Percentiles rank a stretch among this genome's conserved stretches.
phyloP scores from a whole-genome alignment of 1,140 invertebrate genomes.

The Apocrypta bakeri region DNA sequence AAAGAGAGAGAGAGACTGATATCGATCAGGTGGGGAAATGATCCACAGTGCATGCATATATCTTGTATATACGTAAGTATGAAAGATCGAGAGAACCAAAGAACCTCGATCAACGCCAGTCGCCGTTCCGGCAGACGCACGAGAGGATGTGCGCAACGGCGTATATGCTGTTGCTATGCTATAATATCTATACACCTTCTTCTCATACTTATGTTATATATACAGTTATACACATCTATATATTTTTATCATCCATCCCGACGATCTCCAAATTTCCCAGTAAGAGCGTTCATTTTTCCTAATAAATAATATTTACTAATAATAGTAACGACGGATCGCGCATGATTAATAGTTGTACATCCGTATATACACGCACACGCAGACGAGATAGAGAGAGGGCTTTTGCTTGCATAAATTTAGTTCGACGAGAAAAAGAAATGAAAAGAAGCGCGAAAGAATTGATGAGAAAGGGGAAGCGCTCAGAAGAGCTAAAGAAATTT shows the following conservation, averaged over 20 bases:
- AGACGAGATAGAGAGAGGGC: too few species aligned
- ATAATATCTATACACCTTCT: too few species aligned
- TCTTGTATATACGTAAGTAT: not conserved
- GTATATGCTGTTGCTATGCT: too few species aligned
- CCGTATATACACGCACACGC: too few species aligned
- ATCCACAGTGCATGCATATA: not conserved
- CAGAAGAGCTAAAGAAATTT: not conserved
- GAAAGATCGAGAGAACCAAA: not conserved
- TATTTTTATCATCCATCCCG: too few species aligned
- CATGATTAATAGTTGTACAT: too few species aligned
- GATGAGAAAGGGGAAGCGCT: not conserved
- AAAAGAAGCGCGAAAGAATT: not conserved
- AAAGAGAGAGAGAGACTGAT: not conserved
- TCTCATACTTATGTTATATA: too few species aligned
- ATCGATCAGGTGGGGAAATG: slow-evolving; percentile 3
- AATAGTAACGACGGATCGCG: too few species aligned
- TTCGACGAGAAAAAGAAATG: not conserved
- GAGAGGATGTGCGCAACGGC: not conserved
- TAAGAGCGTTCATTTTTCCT: too few species aligned
- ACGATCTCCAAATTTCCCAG: too few species aligned
- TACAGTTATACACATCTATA: too few species aligned
- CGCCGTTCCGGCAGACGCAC: not conserved
- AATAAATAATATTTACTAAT: too few species aligned
- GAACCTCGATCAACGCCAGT: not conserved
- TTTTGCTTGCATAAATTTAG: not conserved